phyloP scores from a whole-genome alignment of 2,888 invertebrate species.

The Caenorhabditis wallacei region DNA sequence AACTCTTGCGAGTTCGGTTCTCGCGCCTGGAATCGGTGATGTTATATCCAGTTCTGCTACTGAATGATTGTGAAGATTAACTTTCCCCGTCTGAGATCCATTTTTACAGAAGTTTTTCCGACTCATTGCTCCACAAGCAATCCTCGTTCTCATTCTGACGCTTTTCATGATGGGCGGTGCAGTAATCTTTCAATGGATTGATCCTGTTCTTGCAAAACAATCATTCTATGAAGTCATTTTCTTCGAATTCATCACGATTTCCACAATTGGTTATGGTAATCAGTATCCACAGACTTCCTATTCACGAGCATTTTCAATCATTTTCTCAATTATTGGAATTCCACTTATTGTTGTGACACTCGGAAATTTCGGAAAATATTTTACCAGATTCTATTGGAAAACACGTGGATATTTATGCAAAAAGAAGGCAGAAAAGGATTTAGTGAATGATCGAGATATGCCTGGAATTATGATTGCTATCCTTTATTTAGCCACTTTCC shows the following conservation, averaged over 20 bases:
- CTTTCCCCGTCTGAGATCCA: conserved; percentile 65
- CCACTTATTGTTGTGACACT: conserved; percentile 68
- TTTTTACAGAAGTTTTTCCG: conserved; percentile 46
- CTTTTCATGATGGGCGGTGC: conserved; percentile 55
- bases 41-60: conserved; percentile 66
- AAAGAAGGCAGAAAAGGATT: conserved; percentile 40
- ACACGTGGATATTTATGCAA: conserved; percentile 4
- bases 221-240: conserved; percentile 67
- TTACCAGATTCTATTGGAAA: conserved; percentile 64
- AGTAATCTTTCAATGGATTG: conserved; percentile 59
- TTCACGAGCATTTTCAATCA: conserved; percentile 68
- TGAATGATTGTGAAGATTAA: conserved; percentile 61
- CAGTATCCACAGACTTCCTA: conserved; percentile 68
- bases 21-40: conserved; percentile 54
- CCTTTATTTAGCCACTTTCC: conserved; percentile 65
- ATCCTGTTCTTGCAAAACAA: conserved; percentile 50
- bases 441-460: conserved; percentile 66
- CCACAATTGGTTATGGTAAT: conserved; percentile 76
- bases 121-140: conserved; percentile 63
- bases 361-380: conserved; percentile 69
- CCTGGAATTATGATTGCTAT: conserved; percentile 62
- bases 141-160: conserved; percentile 49
- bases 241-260: conserved; percentile 71
- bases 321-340: conserved; percentile 72
- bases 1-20: conserved; percentile 37